Percentiles rank a stretch among this genome's conserved stretches.
phyloP scores from a whole-genome alignment of 2,888 invertebrate species.

The Clostera curtula region DNA sequence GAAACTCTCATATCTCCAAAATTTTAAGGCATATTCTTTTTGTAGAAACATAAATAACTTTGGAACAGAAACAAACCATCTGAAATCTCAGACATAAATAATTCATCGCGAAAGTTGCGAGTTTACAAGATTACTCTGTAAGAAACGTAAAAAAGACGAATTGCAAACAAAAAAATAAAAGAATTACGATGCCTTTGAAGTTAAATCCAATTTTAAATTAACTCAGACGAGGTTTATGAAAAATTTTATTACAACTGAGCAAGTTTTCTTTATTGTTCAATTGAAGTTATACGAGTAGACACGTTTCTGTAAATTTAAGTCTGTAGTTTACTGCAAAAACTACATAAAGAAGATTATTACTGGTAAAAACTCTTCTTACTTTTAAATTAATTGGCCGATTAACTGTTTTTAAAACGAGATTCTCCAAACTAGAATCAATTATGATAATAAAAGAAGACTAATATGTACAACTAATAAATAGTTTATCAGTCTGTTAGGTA shows the following conservation, averaged over 20 bases:
- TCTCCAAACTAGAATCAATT: too few species aligned
- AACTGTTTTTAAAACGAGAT: too few species aligned
- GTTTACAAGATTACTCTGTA: background rate
- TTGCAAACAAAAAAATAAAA: slow-evolving; percentile 3
- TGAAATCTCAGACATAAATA: slow-evolving; percentile 1
- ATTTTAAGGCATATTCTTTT: too few species aligned
- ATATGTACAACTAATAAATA: too few species aligned
- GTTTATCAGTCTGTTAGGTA: too few species aligned
- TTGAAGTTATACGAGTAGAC: slow-evolving; percentile 4
- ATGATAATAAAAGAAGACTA: too few species aligned
- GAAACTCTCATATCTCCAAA: too few species aligned
- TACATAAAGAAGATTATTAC: too few species aligned
- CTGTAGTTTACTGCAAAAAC: too few species aligned
- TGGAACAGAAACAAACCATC: background rate
- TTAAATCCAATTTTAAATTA: slow-evolving; percentile 1
- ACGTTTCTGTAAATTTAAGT: slow-evolving; percentile 5
- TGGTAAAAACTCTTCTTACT: too few species aligned
- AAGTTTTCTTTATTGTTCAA: slow-evolving; percentile 6
- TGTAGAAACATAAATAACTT: background rate
- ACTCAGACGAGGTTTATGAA: background rate
- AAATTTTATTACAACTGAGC: background rate
- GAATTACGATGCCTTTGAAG: background rate
- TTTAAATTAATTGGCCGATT: too few species aligned
- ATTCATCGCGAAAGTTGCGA: background rate
- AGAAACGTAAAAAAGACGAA: slow-evolving; percentile 2